Evolutionary conservation across 2,888 invertebrate genomes (phyloP).

Genomic region (Eumerus sabulonum): DNA sequence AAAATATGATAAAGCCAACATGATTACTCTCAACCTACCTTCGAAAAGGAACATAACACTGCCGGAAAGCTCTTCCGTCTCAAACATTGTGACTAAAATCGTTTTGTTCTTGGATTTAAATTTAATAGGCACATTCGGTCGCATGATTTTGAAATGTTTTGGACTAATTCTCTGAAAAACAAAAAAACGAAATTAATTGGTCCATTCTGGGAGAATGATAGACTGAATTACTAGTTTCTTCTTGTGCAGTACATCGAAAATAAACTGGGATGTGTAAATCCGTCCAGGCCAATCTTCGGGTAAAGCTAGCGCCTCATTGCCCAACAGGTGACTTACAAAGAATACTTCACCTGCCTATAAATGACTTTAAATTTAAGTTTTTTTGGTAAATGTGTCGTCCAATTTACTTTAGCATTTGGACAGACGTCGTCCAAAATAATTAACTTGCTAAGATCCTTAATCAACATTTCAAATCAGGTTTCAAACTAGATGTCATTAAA

Average conservation of each 20-base stretch:
- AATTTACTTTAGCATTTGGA: conserved; percentile 28
- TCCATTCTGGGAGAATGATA: no score
- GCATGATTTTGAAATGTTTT: conserved; percentile 24
- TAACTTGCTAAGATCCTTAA: conserved; percentile 37
- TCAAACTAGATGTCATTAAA: neutral
- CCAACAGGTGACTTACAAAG: conserved; percentile 52
- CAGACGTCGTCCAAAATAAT: conserved; percentile 48
- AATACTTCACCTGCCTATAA: conserved; percentile 35
- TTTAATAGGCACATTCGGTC: conserved; percentile 42
- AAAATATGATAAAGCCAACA: neutral
- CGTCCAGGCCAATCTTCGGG: conserved; percentile 45
- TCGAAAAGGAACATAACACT: conserved; percentile 56
- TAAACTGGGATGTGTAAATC: conserved; percentile 54
- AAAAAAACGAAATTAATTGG: neutral
- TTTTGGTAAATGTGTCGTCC: neutral
- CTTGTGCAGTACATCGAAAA: conserved; percentile 38
- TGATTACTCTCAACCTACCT: conserved; percentile 15
- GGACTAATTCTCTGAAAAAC: conserved; percentile 6
- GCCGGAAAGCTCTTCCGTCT: conserved; percentile 33
- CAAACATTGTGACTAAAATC: conserved; percentile 55
- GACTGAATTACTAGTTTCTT: conserved; percentile 39
- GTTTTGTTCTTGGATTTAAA: conserved; percentile 41
- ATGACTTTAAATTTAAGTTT: neutral
- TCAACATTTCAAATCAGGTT: conserved; percentile 42
- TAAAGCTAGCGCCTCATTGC: conserved; percentile 31